Percentiles rank a stretch among this genome's conserved stretches.
phyloP scores from a whole-genome alignment of 2,113 vertebrate species.

The Onychostruthus taczanowskii region DNA sequence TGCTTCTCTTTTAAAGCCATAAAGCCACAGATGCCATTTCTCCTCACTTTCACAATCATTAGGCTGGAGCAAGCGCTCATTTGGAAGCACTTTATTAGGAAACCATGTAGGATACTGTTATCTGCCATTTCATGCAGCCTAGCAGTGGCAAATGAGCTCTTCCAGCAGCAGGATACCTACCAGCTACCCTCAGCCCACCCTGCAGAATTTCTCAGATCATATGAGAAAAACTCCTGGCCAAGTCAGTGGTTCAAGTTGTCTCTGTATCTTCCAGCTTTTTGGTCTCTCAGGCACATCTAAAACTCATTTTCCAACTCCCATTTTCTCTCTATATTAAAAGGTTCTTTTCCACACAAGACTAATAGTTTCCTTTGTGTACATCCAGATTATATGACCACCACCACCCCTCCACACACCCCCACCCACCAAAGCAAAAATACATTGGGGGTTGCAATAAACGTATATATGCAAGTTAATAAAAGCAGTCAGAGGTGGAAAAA shows the following conservation, averaged over 20 bases:
- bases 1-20: background rate
- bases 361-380: background rate
- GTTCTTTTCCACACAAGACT: background rate
- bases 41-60: background rate
- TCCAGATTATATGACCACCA: background rate
- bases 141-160: background rate
- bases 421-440: background rate
- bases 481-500: constrained; percentile 40
- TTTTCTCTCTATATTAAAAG: background rate
- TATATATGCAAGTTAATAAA: background rate
- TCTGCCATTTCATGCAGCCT: background rate
- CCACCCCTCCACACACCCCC: rapidly evolving
- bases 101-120: background rate
- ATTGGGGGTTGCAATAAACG: background rate
- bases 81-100: background rate
- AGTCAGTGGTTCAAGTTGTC: background rate
- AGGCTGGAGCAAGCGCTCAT: background rate
- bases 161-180: background rate
- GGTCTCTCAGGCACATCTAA: background rate
- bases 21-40: background rate
- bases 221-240: background rate
- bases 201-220: background rate
- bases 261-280: background rate
- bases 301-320: background rate
- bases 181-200: background rate